phyloP scores from a whole-genome alignment of 2,888 invertebrate genomes.

The Autographa gamma region DNA sequence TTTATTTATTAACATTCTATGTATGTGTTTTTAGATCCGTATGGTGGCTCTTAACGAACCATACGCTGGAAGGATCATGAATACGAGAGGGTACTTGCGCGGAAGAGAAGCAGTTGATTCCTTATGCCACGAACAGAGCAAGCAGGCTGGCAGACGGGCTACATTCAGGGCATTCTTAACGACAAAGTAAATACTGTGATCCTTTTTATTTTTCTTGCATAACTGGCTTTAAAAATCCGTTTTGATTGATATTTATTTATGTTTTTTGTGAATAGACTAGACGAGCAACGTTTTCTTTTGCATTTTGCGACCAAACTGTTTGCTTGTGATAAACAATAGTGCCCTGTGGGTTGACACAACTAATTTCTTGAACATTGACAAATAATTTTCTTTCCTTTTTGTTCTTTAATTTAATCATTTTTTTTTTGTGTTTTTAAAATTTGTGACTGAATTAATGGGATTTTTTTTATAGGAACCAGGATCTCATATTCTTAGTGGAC shows the following conservation, averaged over 20 bases:
- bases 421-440: no score
- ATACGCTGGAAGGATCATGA: conserved; percentile 71
- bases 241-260: no score
- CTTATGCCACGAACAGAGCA: conserved; percentile 71
- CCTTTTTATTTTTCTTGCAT: no score
- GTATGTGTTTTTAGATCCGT: conserved; percentile 71
- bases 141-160: conserved; percentile 38
- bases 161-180: conserved; percentile 77
- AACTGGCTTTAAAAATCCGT: no score
- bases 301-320: no score
- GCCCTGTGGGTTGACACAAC: no score
- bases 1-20: no score
- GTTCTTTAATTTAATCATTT: background rate
- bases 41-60: conserved; percentile 78
- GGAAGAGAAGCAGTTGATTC: conserved; percentile 70
- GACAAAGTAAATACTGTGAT: conserved; percentile 70
- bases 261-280: no score
- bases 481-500: conserved; percentile 33
- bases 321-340: no score
- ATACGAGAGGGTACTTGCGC: conserved; percentile 13
- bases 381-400: no score
- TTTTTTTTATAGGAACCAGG: conserved; percentile 28
- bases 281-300: no score
- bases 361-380: no score
- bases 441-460: background rate